These are phyloP conservation scores for Argentina silus DNA, from an alignment of 2,797 vertebrate species.

Conservation along the genomic window DNA sequence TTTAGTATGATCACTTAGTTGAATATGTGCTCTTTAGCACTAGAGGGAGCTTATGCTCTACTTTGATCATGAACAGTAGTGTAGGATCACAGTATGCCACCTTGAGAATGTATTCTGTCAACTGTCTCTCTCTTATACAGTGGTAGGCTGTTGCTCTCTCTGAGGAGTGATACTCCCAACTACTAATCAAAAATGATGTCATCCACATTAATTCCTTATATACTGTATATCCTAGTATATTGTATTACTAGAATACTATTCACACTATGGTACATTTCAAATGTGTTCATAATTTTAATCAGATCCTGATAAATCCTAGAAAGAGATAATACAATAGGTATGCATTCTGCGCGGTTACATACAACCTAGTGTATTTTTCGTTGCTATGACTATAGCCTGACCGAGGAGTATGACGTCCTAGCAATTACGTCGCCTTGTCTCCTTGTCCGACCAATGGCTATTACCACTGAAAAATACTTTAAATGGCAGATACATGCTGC, in stretches of 20 bases:
- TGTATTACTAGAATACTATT: slow-evolving; percentile 1
- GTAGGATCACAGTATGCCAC: background rate
- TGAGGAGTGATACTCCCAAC: slow-evolving; percentile 50
- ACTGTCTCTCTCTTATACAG: slow-evolving; percentile 9
- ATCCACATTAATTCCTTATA: no score
- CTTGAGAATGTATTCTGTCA: slow-evolving; percentile 36
- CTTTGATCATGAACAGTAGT: slow-evolving; percentile 16
- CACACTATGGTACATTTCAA: slow-evolving; percentile 4
- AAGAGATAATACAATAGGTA: background rate
- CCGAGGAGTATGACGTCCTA: background rate
- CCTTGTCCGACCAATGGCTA: background rate
- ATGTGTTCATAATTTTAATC: slow-evolving; percentile 8
- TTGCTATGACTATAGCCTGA: no score
- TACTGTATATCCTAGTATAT: background rate
- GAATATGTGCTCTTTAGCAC: slow-evolving; percentile 38
- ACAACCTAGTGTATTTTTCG: no score
- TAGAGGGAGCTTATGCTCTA: slow-evolving; percentile 63
- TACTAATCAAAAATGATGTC: slow-evolving; percentile 14
- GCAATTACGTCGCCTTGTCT: background rate
- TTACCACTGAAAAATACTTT: background rate
- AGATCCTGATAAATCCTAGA: background rate
- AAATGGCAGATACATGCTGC: slow-evolving; percentile 44
- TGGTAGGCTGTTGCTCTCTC: slow-evolving; percentile 50
- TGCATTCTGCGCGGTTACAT: background rate
- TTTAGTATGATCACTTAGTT: background rate